Evolutionary conservation across 92 coral and sea anemone genomes (phyloP).

Genomic region (Epizoanthus scotinus): DNA sequence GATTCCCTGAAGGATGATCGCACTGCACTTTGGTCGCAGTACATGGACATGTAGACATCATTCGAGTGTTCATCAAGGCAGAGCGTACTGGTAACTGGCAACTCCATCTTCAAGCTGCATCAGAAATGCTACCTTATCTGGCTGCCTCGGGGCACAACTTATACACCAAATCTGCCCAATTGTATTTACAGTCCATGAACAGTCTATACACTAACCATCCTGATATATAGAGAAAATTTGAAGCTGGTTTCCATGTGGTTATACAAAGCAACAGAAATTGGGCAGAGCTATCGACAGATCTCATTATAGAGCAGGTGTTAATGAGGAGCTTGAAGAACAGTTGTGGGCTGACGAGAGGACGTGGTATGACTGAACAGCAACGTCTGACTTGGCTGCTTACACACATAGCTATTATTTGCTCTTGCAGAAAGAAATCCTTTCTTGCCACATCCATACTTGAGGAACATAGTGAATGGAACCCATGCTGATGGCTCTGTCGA

Average conservation of each 20-base stretch:
- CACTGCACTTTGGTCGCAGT: constrained; percentile 16
- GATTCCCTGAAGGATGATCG: constrained; percentile 17
- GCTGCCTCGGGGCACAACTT: constrained; percentile 54
- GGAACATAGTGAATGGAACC: constrained; percentile 51
- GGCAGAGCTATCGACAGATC: constrained; percentile 9
- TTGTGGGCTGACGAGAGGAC: not conserved
- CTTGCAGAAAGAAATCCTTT: not conserved
- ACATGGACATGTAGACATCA: not conserved
- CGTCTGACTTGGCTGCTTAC: constrained; percentile 12
- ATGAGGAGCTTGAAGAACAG: not conserved
- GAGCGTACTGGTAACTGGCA: constrained; percentile 43
- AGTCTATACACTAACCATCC: not conserved
- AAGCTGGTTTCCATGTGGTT: not conserved
- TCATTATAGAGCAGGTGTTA: not conserved
- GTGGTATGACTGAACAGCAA: not conserved
- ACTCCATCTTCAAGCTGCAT: constrained; percentile 47
- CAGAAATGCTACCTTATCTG: constrained; percentile 44
- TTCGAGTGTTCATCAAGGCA: constrained; percentile 34
- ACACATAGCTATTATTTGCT: not conserved
- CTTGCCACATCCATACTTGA: not conserved
- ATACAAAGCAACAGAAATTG: not conserved
- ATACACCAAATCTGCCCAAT: constrained; percentile 35
- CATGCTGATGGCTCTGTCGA: constrained; percentile 45
- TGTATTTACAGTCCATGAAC: not conserved
- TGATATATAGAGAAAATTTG: constrained; percentile 1